These are phyloP conservation scores for Chiridota heheva DNA, from an alignment of 35 echinoderm and acorn worm species.

Conservation along the genomic window DNA sequence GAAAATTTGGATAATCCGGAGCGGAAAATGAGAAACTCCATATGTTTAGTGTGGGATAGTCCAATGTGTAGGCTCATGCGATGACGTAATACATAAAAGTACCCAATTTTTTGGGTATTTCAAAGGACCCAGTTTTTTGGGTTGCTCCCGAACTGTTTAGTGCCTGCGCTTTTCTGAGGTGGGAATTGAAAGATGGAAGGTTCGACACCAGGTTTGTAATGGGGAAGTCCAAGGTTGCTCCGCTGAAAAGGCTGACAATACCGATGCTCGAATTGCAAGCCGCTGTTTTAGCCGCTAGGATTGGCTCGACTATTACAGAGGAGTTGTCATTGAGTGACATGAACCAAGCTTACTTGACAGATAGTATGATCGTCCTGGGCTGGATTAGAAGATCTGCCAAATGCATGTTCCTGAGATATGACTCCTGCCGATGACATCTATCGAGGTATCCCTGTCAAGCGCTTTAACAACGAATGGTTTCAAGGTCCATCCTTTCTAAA, in stretches of 20 bases:
- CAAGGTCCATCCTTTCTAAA: constrained; percentile 26
- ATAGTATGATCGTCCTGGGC: constrained; percentile 49
- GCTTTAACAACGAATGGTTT: not conserved
- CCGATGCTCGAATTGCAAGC: constrained; percentile 68
- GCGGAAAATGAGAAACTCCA: no score
- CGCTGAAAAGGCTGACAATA: constrained; percentile 54
- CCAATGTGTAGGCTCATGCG: no score
- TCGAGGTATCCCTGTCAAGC: constrained; percentile 10
- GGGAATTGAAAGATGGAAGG: not conserved
- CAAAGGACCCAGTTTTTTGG: no score
- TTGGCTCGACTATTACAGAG: constrained; percentile 6
- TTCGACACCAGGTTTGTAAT: constrained; percentile 37
- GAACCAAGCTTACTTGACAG: constrained; percentile 45
- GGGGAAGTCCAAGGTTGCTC: constrained; percentile 62
- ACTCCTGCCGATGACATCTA: constrained; percentile 31
- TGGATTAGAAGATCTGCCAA: constrained; percentile 60
- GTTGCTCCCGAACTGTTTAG: constrained; percentile 62
- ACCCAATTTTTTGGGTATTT: no score
- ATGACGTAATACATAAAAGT: no score
- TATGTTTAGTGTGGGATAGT: no score
- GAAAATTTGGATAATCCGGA: no score
- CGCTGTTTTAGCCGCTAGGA: constrained; percentile 41
- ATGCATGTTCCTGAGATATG: constrained; percentile 28
- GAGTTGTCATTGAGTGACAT: constrained; percentile 25
- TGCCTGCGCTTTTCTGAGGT: constrained; percentile 41